Percentiles rank a stretch among this genome's conserved stretches.
Evolutionary conservation across 2,113 vertebrate species (phyloP).

Genomic region (Arvicanthis niloticus): DNA sequence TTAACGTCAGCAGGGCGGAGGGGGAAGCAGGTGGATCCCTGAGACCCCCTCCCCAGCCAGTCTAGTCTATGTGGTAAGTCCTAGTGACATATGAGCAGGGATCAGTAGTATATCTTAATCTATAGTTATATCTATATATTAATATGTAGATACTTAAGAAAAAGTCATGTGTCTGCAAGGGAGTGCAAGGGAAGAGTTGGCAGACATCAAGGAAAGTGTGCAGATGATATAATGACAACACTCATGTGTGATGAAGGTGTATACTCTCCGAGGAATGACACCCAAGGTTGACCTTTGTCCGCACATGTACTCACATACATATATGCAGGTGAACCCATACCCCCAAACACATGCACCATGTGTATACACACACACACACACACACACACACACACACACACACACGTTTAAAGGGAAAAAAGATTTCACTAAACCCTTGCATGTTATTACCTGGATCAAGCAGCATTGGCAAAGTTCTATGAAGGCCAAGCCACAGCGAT

Average conservation of each 20-base stretch:
- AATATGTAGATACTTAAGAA: neutral
- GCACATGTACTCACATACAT: neutral
- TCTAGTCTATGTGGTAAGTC: neutral
- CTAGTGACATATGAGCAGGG: neutral
- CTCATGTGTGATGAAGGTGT: neutral
- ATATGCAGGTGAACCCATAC: neutral
- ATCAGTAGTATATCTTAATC: neutral
- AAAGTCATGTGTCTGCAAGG: neutral
- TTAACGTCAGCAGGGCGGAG: neutral
- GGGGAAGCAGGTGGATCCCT: neutral
- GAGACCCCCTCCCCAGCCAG: neutral
- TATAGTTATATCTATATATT: neutral
- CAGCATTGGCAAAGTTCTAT: neutral
- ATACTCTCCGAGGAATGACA: neutral
- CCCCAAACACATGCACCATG: neutral
- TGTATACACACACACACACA: neutral
- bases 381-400: neutral
- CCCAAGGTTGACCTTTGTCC: neutral
- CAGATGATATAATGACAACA: too few relatives aligned
- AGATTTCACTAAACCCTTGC: neutral
- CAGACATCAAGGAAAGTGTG: too few relatives aligned
- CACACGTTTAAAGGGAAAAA: neutral
- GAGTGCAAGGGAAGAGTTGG: too few relatives aligned
- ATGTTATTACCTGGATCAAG: neutral
- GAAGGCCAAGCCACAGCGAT: neutral